phyloP scores from a whole-genome alignment of 2,888 invertebrate species.

The Limnephilus rhombicus region DNA sequence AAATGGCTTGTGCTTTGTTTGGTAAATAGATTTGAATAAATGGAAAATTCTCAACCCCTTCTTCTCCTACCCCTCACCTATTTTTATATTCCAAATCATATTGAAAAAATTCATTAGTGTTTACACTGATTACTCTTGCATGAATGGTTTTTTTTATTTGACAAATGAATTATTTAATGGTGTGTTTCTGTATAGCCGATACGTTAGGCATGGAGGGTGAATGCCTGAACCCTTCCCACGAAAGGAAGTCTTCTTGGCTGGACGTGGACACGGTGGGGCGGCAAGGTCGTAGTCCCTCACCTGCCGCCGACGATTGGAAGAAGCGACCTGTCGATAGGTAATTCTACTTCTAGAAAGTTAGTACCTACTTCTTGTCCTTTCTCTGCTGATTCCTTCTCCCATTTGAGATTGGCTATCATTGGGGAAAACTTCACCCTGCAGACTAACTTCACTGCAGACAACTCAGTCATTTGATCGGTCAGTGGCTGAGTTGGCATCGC shows the following conservation, averaged over 20 bases:
- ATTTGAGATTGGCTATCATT: no score
- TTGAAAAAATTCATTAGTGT: neutral
- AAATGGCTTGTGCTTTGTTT: neutral
- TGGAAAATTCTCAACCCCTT: neutral
- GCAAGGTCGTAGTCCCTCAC: conserved; percentile 75
- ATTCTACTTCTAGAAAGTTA: neutral
- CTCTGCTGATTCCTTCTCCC: no score
- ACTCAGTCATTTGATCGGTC: no score
- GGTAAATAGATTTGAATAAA: neutral
- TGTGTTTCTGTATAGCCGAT: conserved; percentile 78
- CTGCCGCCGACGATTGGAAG: conserved; percentile 76
- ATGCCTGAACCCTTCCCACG: conserved; percentile 73
- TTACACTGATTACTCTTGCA: neutral
- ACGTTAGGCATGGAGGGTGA: conserved; percentile 88
- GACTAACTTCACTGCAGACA: no score
- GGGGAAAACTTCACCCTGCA: no score
- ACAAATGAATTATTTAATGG: neutral
- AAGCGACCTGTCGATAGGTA: conserved; percentile 69
- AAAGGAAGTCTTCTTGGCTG: conserved; percentile 76
- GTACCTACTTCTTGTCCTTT: no score
- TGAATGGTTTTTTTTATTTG: neutral
- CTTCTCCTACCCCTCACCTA: neutral
- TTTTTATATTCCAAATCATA: neutral
- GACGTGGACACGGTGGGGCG: conserved; percentile 72
- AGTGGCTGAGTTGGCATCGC: no score